These are phyloP conservation scores for Drosophila atroscutellata DNA, from an alignment of 2,888 invertebrate genomes.

Conservation along the genomic window DNA sequence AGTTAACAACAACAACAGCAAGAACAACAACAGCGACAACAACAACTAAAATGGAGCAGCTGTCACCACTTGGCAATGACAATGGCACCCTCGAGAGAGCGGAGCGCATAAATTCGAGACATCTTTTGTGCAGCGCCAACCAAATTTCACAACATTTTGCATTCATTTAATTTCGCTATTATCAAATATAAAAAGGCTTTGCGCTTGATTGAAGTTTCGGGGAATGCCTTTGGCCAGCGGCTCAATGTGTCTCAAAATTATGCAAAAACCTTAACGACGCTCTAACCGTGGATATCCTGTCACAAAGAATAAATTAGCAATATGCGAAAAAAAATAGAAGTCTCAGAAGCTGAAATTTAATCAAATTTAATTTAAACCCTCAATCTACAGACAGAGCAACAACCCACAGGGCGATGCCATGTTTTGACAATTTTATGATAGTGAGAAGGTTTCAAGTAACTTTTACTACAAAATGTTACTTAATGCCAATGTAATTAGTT, in stretches of 20 bases:
- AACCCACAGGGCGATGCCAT: background rate
- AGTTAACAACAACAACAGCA: background rate
- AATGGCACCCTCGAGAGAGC: conserved; percentile 67
- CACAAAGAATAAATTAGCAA: background rate
- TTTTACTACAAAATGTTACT: background rate
- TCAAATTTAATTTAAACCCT: background rate
- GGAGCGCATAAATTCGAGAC: conserved; percentile 65
- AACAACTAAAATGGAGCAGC: conserved; percentile 49
- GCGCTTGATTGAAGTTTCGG: conserved; percentile 71
- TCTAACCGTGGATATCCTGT: background rate
- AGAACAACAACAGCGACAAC: background rate
- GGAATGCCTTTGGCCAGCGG: conserved; percentile 23
- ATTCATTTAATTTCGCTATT: conserved; percentile 77
- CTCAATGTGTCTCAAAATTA: conserved; percentile 63
- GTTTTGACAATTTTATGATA: background rate
- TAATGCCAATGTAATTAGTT: background rate
- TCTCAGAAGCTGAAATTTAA: background rate
- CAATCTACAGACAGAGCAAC: background rate
- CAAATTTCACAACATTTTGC: conserved; percentile 67
- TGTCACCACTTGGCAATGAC: conserved; percentile 74
- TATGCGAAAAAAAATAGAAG: background rate
- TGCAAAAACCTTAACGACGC: conserved; percentile 41
- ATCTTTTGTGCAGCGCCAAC: conserved; percentile 64
- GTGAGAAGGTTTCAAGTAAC: background rate
- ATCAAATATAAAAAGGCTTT: conserved; percentile 75